phyloP scores from a whole-genome alignment of 2,113 vertebrate genomes.

The Andinoacara biseriatus region DNA sequence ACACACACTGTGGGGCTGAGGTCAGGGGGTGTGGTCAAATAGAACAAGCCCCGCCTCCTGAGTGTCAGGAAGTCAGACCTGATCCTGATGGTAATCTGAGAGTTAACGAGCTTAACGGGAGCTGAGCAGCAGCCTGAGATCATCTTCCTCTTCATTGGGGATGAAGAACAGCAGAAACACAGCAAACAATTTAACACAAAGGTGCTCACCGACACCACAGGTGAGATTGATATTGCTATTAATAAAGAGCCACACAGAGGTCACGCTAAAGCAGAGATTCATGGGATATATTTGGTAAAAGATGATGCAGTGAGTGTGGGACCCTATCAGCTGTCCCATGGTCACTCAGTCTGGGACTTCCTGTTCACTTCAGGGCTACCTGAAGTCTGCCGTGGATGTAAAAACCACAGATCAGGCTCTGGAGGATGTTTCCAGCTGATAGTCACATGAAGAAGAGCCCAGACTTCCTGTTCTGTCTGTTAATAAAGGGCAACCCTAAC shows the following conservation, averaged over 20 bases:
- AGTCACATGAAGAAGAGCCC: too few relatives aligned
- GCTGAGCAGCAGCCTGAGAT: not conserved
- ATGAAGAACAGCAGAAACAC: not conserved
- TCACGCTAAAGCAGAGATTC: too few relatives aligned
- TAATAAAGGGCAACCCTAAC: too few relatives aligned
- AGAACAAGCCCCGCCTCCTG: conserved; percentile 12
- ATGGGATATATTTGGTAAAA: too few relatives aligned
- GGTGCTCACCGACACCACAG: too few relatives aligned
- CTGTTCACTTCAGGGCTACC: not conserved
- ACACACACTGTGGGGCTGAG: not conserved
- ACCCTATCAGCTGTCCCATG: not conserved
- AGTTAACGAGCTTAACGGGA: conserved; percentile 45
- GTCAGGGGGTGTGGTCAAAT: conserved; percentile 34
- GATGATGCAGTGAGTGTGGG: not conserved
- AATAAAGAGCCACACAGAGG: not conserved
- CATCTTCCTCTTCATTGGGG: not conserved
- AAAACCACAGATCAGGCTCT: not conserved
- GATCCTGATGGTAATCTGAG: conserved; percentile 44
- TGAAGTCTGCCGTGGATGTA: not conserved
- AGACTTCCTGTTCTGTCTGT: too few relatives aligned
- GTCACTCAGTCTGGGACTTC: not conserved
- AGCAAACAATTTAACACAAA: too few relatives aligned
- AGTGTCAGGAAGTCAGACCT: conserved; percentile 12
- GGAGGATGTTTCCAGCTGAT: too few relatives aligned
- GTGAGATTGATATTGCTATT: not conserved